phyloP scores from a whole-genome alignment of 2,797 vertebrate species.

The Uromys caudimaculatus region DNA sequence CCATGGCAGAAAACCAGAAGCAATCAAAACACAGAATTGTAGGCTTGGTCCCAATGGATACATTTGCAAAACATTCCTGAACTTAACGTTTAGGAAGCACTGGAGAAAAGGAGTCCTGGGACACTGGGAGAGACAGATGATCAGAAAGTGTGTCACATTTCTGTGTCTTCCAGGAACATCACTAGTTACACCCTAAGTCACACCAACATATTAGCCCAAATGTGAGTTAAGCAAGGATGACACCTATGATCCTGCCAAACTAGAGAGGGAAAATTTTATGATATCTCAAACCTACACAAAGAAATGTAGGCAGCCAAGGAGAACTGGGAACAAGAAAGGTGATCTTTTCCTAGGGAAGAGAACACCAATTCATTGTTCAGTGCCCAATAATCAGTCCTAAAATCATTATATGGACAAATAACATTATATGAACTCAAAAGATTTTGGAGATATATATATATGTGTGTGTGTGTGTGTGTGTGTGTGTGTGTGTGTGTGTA shows the following conservation, averaged over 20 bases:
- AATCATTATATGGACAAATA: not conserved
- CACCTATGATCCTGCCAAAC: not conserved
- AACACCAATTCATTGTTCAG: not conserved
- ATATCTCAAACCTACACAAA: not conserved
- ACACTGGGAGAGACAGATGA: accelerated
- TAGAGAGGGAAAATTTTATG: not conserved
- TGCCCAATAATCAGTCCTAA: not conserved
- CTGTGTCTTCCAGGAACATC: not conserved
- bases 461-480: too few relatives aligned
- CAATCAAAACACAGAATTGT: not conserved
- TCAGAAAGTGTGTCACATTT: too few relatives aligned
- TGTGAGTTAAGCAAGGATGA: not conserved
- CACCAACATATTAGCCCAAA: not conserved
- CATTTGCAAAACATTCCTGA: not conserved
- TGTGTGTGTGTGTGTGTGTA: too few relatives aligned
- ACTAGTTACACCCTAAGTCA: not conserved
- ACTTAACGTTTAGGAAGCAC: too few relatives aligned
- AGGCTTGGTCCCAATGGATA: too few relatives aligned
- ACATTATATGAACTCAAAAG: not conserved
- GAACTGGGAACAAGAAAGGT: not conserved
- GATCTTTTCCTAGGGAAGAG: not conserved
- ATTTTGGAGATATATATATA: too few relatives aligned
- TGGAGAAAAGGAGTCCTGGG: not conserved
- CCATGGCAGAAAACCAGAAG: not conserved
- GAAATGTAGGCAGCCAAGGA: not conserved